These are phyloP conservation scores for Coendou prehensilis DNA, from an alignment of 2,797 vertebrate genomes.

Conservation along the genomic window DNA sequence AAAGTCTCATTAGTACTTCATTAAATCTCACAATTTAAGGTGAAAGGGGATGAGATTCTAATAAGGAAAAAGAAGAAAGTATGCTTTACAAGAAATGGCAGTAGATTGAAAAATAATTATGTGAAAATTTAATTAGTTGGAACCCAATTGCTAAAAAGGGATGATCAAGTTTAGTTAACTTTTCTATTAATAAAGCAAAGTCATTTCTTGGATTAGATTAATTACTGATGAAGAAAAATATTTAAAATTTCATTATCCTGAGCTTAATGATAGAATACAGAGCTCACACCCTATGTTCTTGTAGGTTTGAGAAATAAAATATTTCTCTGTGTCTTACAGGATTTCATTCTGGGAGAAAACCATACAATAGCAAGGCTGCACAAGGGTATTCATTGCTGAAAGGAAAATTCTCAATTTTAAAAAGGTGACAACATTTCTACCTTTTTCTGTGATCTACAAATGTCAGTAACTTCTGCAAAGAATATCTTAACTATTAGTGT, in stretches of 20 bases:
- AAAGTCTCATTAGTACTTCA: constrained; percentile 85
- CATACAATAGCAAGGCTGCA: background rate
- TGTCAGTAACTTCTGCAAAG: background rate
- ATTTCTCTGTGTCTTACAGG: background rate
- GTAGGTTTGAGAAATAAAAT: constrained; percentile 54
- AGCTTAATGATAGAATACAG: constrained; percentile 18
- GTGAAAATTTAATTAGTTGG: constrained; percentile 87
- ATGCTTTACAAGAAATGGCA: constrained; percentile 64
- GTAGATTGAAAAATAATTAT: constrained; percentile 82
- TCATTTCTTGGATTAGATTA: constrained; percentile 81
- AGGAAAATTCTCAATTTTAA: background rate
- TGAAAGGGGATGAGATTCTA: constrained; percentile 80
- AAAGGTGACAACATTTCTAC: background rate
- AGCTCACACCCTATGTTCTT: constrained; percentile 5
- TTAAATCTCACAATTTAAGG: constrained; percentile 78
- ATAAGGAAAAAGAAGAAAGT: constrained; percentile 64
- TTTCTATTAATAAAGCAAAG: constrained; percentile 79
- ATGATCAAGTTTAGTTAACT: constrained; percentile 73
- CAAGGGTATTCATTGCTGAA: background rate
- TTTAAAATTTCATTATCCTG: constrained; percentile 72
- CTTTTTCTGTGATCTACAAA: constrained; percentile 7
- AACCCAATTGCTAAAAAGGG: constrained; percentile 79
- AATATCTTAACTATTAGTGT: background rate
- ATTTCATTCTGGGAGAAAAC: background rate
- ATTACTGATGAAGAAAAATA: constrained; percentile 82